A percentile compares a stretch with the other conserved stretches of the same genome.
Evolutionary conservation across 2,113 vertebrate genomes (phyloP).

Genomic region (Peromyscus polionotus): DNA sequence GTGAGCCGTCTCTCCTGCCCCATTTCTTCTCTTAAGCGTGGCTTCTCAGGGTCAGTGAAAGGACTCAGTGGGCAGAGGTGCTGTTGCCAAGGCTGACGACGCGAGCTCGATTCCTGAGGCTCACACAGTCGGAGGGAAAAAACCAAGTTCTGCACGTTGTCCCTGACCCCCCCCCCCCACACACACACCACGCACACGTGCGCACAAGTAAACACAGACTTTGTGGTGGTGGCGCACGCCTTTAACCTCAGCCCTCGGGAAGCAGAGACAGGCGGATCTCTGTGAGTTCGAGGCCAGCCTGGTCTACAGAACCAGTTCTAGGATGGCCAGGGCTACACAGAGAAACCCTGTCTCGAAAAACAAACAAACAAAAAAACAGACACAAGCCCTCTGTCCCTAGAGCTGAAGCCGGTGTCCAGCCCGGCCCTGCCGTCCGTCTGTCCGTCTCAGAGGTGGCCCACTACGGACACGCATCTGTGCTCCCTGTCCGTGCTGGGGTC

Average conservation of each 20-base stretch:
- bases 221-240: not conserved
- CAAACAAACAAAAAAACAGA: not conserved
- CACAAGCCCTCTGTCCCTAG: too few relatives aligned
- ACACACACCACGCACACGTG: too few relatives aligned
- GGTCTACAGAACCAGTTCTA: not conserved
- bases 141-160: too few relatives aligned
- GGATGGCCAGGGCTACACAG: not conserved
- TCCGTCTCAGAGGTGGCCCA: not conserved
- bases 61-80: too few relatives aligned
- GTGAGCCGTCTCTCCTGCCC: not conserved
- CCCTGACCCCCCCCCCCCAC: too few relatives aligned
- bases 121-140: too few relatives aligned
- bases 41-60: not conserved
- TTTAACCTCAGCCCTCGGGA: not conserved
- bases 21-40: not conserved
- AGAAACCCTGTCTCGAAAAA: not conserved
- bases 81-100: too few relatives aligned
- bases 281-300: not conserved
- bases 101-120: too few relatives aligned
- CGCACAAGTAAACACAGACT: too few relatives aligned
- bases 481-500: not conserved
- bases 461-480: not conserved
- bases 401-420: too few relatives aligned
- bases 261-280: not conserved
- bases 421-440: not conserved